Conservation (phyloP, 2,888 invertebrate genomes). For the Artemia sinica region DNA sequence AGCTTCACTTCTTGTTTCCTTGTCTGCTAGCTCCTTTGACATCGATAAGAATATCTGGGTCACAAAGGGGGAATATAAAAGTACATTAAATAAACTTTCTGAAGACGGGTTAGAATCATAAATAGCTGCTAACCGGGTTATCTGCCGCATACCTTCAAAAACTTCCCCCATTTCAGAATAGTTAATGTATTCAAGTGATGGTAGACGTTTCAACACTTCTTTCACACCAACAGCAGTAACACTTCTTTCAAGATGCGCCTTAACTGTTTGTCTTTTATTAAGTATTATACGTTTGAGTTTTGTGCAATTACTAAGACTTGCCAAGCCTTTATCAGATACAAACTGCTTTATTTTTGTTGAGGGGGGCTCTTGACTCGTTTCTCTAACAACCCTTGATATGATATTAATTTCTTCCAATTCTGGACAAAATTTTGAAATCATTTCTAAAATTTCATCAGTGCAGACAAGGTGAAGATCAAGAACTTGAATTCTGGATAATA, state of each 20-base stretch:
- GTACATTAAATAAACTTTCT: background rate
- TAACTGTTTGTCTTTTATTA: constrained; percentile 21
- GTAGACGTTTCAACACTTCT: background rate
- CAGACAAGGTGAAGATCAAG: constrained; percentile 25
- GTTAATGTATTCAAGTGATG: constrained; percentile 8
- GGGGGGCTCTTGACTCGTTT: constrained; percentile 15
- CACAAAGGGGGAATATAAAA: background rate
- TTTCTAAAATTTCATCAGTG: constrained; percentile 26
- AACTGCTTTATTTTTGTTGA: constrained; percentile 24
- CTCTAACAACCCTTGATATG: constrained; percentile 23
- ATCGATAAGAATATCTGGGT: background rate
- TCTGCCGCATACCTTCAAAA: background rate
- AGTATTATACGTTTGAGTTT: constrained; percentile 24
- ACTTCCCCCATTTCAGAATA: background rate
- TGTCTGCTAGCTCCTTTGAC: background rate
- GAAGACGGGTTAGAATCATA: background rate
- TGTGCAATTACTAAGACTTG: constrained; percentile 25
- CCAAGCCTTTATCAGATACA: constrained; percentile 25
- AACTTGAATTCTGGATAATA: constrained; percentile 23
- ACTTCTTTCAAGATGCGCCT: background rate
- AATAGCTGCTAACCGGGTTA: background rate
- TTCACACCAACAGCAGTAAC: background rate
- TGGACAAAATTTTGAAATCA: constrained; percentile 24
- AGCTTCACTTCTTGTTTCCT: background rate
- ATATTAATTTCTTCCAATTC: constrained; percentile 25